Base-by-base conservation (phyloP, 2,797 vertebrate genomes). In the Sebastes hopkinsi region DNA sequence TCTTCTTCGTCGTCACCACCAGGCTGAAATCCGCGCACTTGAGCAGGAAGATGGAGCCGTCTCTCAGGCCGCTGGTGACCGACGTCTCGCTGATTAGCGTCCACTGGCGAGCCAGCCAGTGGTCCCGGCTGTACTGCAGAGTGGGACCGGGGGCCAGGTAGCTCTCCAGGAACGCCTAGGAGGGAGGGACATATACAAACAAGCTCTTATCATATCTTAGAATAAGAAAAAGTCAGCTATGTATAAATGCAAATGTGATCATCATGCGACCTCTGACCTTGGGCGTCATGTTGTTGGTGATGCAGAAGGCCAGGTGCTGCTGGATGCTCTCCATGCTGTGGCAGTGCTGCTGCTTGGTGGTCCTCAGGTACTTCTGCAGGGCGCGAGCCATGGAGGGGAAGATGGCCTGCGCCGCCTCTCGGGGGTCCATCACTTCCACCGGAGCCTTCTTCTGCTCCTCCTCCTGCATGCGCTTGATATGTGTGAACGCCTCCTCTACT, bases 251-350 rank as follows among this genome's bases (percentile, higher is more conserved):
- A 23, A 23, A 32, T 5, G 20, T 18, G 20, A 22, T 0, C 4
- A 18, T 22, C 7, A 3, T 3, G 16, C 0, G 11, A 6, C 2
- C 4, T 16, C 76, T 14, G 62, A 99, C 98, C 97, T 98, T 99
- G 80, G 98, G 98, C 0, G 98, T 98, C 98, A 99, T 99, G 95
- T 98, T 98, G 6, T 99, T 97, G 1, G 97, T 98, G 95, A 99
- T 97, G 95, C 98, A 99, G 96, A 99, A 99, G 89, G 98, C 97
- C 13, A 99, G 95, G 94, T 99, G 98, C 74, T 98, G 97, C 78
- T 99, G 96, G 94, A 99, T 99, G 96, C 98, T 99, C 96, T 99
- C 98, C 98, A 99, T 99, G 91, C 97, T 98, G 94, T 99, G 98
- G 93, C 96, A 99, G 52, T 98, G 98, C 94, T 99, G 98, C 92